Evolutionary conservation across 2,113 vertebrate genomes (phyloP), one percentile per base, ranked within the genome.

Genomic region (Chionis minor): DNA sequence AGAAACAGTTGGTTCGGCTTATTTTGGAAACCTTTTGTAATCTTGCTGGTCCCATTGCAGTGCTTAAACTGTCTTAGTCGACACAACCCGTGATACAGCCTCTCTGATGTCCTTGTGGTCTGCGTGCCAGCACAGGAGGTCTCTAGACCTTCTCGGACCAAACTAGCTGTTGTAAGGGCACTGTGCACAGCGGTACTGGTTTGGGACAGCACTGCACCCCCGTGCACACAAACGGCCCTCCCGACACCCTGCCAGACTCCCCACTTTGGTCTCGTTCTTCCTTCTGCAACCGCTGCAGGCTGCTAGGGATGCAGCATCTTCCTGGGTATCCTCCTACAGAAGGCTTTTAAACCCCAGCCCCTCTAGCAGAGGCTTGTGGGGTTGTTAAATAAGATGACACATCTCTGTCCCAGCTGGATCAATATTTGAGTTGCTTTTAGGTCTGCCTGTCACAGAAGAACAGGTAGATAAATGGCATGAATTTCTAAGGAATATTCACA

Each of bases 341-440:
- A 56, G 3, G 15, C 4, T 83, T 84, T 85, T 44, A 42, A 90
- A 59, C 20, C 55, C 62, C 47, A 75, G 13, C 22, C 23, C 22
- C 35, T 83, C 1, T 5, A 61, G 58, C 52, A 38, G 38, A 79
- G n/a, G 38, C 23, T 26, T 89, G 80, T 52, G 70, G 86, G n/a
- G 23, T 3, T 72, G 27, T 55, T 89, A 83, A 94, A 52, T 74
- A 67, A 81, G 47, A 54, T 19, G 44, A 58, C 47, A 55, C 7
- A 17, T 63, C 70, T 73, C 77, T 94, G 75, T 88, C 65, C 67
- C 55, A 86, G 45, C n/a, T 84, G 71, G 70, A 92, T 93, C 86
- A 78, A 86, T 95, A 86, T 87, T 55, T 90, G 86, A 67, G 49
- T 52, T 92, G 47, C 80, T 94, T 94, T 95, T 88, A 63, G 58